A percentile compares a stretch with the other conserved stretches of the same genome.
Evolutionary conservation across 2,888 invertebrate genomes (phyloP).

Genomic region (Ligdia adustata): DNA sequence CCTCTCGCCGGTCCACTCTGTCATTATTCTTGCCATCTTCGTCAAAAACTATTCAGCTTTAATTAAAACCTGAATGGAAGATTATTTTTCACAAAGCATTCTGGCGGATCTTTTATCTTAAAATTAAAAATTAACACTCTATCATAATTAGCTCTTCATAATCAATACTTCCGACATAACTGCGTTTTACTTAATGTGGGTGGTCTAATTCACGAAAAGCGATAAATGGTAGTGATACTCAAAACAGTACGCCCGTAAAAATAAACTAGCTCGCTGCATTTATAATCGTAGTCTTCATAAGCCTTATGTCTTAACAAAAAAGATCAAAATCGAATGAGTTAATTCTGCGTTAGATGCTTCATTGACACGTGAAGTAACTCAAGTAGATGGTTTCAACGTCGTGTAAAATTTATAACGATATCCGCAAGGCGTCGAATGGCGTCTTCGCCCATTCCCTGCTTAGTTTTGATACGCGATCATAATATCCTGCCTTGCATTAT

Average conservation of each 20-base stretch:
- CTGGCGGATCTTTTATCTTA: background rate
- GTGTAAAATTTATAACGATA: conserved; percentile 43
- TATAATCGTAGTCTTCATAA: conserved; percentile 2
- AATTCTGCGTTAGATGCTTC: conserved; percentile 9
- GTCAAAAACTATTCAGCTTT: conserved; percentile 29
- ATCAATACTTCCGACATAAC: conserved; percentile 1
- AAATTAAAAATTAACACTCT: conserved; percentile 10
- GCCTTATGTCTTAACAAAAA: conserved; percentile 9
- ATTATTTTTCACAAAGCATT: background rate
- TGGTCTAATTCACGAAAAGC: conserved; percentile 26
- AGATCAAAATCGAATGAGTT: conserved; percentile 9
- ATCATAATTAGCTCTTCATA: background rate
- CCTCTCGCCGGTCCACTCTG: conserved; percentile 17
- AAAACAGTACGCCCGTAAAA: conserved; percentile 19
- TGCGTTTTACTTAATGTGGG: conserved; percentile 6
- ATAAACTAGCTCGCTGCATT: conserved; percentile 18
- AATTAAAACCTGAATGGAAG: conserved; percentile 21
- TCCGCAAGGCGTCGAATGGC: conserved; percentile 48
- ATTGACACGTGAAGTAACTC: conserved; percentile 23
- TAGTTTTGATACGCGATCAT: conserved; percentile 75
- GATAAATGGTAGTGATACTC: conserved; percentile 24
- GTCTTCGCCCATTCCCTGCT: conserved; percentile 58
- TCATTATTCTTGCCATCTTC: conserved; percentile 24
- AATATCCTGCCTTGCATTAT: conserved; percentile 73
- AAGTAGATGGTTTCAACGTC: conserved; percentile 36